Percentiles rank a stretch among this genome's conserved stretches.
These are phyloP conservation scores for Tortrix viridana DNA, from an alignment of 2,888 invertebrate genomes.

Conservation along the genomic window DNA sequence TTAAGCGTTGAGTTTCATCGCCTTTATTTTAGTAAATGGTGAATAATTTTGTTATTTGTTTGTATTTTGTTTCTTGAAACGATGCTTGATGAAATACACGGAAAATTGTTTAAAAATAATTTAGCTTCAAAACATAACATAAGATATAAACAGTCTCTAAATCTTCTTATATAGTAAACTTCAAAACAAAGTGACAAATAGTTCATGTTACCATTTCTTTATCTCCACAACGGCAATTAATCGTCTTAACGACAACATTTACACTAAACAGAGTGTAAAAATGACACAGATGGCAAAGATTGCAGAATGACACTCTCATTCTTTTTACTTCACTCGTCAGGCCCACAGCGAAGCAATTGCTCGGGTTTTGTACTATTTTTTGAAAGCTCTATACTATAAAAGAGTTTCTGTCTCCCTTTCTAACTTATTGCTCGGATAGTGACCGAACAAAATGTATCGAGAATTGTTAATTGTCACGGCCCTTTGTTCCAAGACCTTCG, in stretches of 20 bases:
- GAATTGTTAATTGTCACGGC: slow-evolving; percentile 50
- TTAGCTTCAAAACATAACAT: too few relatives aligned
- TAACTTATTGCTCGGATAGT: slow-evolving; percentile 68
- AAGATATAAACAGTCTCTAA: too few relatives aligned
- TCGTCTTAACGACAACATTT: slow-evolving; percentile 7
- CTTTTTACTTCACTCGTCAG: slow-evolving; percentile 58
- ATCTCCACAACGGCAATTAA: slow-evolving; percentile 9
- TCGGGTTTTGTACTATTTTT: slow-evolving; percentile 65
- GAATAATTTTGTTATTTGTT: too few relatives aligned
- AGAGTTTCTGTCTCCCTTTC: slow-evolving; percentile 66
- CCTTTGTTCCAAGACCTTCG: slow-evolving; percentile 51
- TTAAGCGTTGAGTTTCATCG: too few relatives aligned
- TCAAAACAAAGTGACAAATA: background rate
- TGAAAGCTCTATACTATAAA: slow-evolving; percentile 77
- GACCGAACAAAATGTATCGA: slow-evolving; percentile 70
- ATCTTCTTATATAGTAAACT: too few relatives aligned
- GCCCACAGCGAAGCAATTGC: slow-evolving; percentile 59
- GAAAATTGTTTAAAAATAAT: too few relatives aligned
- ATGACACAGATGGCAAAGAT: slow-evolving; percentile 32
- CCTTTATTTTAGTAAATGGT: too few relatives aligned
- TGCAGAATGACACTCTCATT: slow-evolving; percentile 53
- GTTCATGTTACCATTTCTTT: background rate
- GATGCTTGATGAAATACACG: too few relatives aligned
- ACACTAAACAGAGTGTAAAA: slow-evolving; percentile 45
- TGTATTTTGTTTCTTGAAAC: too few relatives aligned